Percentiles rank a stretch among this genome's conserved stretches.
phyloP scores from a whole-genome alignment of 1,140 invertebrate genomes.

The Dendroctonus valens region DNA sequence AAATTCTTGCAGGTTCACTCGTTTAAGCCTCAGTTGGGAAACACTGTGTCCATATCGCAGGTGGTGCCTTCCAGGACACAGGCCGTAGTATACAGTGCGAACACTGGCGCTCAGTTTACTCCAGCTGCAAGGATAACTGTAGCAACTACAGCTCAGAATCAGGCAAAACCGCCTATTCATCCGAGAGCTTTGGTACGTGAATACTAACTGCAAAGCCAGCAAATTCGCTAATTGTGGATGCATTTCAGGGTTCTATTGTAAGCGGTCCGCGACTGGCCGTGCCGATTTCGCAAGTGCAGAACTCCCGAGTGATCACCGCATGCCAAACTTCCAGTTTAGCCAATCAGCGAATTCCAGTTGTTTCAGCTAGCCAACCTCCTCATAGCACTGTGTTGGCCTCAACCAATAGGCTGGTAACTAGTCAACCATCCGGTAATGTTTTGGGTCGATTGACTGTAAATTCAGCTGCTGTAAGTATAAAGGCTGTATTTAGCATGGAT shows the following conservation, averaged over 20 bases:
- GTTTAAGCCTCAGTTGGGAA: constrained; percentile 46
- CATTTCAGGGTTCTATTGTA: constrained; percentile 41
- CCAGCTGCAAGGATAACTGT: constrained; percentile 43
- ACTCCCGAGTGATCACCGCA: constrained; percentile 40
- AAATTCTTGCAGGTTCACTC: constrained; percentile 42
- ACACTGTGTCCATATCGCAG: constrained; percentile 46
- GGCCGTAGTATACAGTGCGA: constrained; percentile 47
- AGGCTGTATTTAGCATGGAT: not conserved
- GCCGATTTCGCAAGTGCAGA: constrained; percentile 35
- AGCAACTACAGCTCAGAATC: constrained; percentile 39
- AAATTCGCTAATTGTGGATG: constrained; percentile 1
- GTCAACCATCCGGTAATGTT: constrained; percentile 38
- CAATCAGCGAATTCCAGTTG: constrained; percentile 42
- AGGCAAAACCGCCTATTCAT: constrained; percentile 35
- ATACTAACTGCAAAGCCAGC: not conserved
- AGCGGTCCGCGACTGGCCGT: constrained; percentile 45
- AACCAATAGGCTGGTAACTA: too few relatives aligned
- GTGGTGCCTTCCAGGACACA: constrained; percentile 47
- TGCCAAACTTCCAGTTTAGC: constrained; percentile 39
- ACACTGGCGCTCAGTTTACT: constrained; percentile 43
- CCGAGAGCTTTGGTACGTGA: constrained; percentile 39
- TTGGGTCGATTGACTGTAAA: constrained; percentile 41
- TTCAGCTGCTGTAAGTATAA: constrained; percentile 32
- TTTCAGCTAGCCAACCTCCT: constrained; percentile 30
- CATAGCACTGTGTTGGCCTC: too few relatives aligned